Conservation (phyloP, 2,113 vertebrate species). For the Crotalus viridis region DNA sequence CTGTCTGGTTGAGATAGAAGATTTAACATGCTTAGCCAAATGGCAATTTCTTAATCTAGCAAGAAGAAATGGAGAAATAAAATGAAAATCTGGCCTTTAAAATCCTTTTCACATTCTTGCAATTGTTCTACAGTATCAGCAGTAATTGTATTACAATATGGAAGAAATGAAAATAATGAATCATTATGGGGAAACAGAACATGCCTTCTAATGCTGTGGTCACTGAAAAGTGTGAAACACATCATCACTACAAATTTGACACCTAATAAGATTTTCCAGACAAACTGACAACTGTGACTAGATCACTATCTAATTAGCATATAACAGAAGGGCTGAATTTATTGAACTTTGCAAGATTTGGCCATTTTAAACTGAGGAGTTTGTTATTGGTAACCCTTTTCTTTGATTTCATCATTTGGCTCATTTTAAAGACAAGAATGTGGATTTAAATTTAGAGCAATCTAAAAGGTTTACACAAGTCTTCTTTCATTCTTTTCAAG, state of each 20-base stretch:
- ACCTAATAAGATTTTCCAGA: not conserved
- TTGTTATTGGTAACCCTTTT: not conserved
- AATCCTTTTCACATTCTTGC: constrained; percentile 43
- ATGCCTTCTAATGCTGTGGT: not conserved
- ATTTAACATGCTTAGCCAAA: constrained; percentile 31
- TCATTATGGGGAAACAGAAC: constrained; percentile 8
- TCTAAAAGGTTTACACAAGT: not conserved
- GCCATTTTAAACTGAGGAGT: not conserved
- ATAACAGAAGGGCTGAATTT: not conserved
- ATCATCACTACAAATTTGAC: not conserved
- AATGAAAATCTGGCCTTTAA: constrained; percentile 52
- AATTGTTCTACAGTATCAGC: constrained; percentile 39
- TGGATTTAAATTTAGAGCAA: not conserved
- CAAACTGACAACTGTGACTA: not conserved
- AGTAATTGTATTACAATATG: constrained; percentile 24
- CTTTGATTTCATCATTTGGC: not conserved
- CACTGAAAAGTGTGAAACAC: not conserved
- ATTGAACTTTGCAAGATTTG: not conserved
- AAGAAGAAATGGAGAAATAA: constrained; percentile 46
- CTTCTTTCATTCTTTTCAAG: not conserved
- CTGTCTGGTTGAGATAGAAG: constrained; percentile 42
- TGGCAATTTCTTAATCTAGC: constrained; percentile 32
- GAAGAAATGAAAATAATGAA: constrained; percentile 18
- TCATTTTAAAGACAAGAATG: not conserved
- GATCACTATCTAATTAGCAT: not conserved